Percentiles rank a stretch among this genome's conserved stretches.
Evolutionary conservation across 1,140 invertebrate species (phyloP).

Genomic region (Diuraphis noxia): DNA sequence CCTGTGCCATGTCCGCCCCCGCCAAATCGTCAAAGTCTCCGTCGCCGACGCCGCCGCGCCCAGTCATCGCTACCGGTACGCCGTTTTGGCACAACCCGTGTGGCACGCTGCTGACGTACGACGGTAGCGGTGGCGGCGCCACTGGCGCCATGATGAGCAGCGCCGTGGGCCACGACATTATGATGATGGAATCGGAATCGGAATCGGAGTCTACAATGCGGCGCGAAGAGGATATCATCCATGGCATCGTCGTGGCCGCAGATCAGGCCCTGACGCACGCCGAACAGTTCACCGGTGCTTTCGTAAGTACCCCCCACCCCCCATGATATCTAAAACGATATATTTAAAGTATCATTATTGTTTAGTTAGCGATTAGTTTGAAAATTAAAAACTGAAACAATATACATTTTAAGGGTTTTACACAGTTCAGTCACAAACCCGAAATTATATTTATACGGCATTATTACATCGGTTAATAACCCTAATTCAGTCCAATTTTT

Average conservation of each 20-base stretch:
- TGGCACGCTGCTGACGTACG: constrained; percentile 60
- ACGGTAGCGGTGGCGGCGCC: constrained; percentile 59
- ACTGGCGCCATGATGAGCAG: constrained; percentile 58
- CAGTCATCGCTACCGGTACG: neutral
- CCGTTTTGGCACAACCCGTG: constrained; percentile 65
- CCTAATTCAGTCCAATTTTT: too few species aligned
- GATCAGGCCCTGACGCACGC: constrained; percentile 62
- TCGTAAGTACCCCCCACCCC: constrained; percentile 64
- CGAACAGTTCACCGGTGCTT: constrained; percentile 62
- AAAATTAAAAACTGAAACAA: neutral
- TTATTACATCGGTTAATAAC: neutral
- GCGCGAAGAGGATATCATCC: constrained; percentile 59
- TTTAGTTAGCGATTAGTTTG: neutral
- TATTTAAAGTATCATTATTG: neutral
- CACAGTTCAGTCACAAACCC: too few species aligned
- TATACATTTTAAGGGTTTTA: neutral
- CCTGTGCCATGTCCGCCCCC: constrained; percentile 50
- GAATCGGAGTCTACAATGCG: constrained; percentile 8
- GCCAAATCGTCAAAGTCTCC: constrained; percentile 31
- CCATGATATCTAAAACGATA: neutral
- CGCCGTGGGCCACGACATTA: constrained; percentile 57
- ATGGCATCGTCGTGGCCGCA: constrained; percentile 62
- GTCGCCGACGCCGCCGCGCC: constrained; percentile 47
- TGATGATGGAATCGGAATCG: constrained; percentile 38
- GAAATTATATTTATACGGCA: neutral